Evolutionary conservation across 2,797 vertebrate species (phyloP).

Genomic region (Sebastes jordani): DNA sequence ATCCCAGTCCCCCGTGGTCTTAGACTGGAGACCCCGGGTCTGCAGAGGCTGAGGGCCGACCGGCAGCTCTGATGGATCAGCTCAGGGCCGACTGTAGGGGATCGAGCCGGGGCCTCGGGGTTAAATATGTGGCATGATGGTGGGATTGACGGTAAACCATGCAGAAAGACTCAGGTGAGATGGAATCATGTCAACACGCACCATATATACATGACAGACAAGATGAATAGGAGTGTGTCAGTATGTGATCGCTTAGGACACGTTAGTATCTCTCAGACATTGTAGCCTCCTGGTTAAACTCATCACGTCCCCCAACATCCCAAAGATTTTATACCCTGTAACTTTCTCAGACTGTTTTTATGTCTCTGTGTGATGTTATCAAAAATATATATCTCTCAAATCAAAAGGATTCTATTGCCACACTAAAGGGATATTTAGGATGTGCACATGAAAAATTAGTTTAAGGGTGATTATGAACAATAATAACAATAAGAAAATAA

Average conservation of each 20-base stretch:
- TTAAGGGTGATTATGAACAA: background rate
- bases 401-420: background rate
- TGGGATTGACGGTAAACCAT: constrained; percentile 14
- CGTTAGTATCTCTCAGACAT: constrained; percentile 34
- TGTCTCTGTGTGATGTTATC: background rate
- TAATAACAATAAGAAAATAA: background rate
- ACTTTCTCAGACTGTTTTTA: background rate
- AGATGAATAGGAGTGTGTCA: background rate
- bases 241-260: constrained; percentile 43
- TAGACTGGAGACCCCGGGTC: constrained; percentile 51
- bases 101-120: constrained; percentile 30
- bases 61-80: constrained; percentile 68
- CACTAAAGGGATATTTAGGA: background rate
- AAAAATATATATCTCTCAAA: background rate
- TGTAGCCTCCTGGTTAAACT: background rate
- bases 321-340: background rate
- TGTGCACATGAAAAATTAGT: background rate
- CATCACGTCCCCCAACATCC: background rate
- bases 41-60: constrained; percentile 50
- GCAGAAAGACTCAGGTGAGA: background rate
- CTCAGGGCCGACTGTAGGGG: constrained; percentile 51
- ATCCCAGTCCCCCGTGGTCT: constrained; percentile 66
- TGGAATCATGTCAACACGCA: background rate
- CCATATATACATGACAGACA: background rate
- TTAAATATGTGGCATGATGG: constrained; percentile 18